Base-by-base conservation (phyloP, 1,140 invertebrate species). In the Brevipalpus yothersi region DNA sequence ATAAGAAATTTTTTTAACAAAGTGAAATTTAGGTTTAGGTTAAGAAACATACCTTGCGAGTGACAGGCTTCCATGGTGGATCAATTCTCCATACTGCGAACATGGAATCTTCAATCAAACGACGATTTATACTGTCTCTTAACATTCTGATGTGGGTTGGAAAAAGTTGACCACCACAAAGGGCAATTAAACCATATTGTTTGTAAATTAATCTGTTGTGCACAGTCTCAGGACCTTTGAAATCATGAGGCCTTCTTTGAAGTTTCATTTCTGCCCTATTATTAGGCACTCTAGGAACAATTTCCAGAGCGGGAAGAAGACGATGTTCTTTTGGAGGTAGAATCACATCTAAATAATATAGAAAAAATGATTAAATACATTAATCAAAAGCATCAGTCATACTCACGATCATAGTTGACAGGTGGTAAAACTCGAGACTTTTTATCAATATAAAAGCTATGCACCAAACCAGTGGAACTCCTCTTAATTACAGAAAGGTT, bases 61-160 rank as follows among this genome's bases (percentile, higher is more conserved):
- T 86, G 7, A 93, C 71, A 12, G 92, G 82, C 69, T 95, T 88
- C 92, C 93, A 98, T 0, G 92, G 91, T 0, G 87, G 71, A 69
- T 91, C 86, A 2, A 98, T 73, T 65, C 94, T 75, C 90, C 90
- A 99, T 40, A 91, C 76, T n/a, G 89, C 88, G 78, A 95, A 96
- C 79, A 83, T 86, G 64, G 76, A 78, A 59, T 75, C 78, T 23
- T 75, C 69, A 66, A 93, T 81, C 65, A 96, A 77, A 65, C 82
- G 81, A 54, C 81, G 74, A 53, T 80, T 78, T 40, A 91, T 75
- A 40, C 76, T 77, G 21, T 85, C 70, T 68, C 92, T 78, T 19
- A 90, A 78, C 79, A 89, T 82, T 74, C 96, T 90, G 72, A 89
- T 81, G 71, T 94, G 88, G 53, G 79, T 78, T 68, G 75, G 74